phyloP scores from a whole-genome alignment of 2,797 vertebrate species.

The Characodon lateralis region DNA sequence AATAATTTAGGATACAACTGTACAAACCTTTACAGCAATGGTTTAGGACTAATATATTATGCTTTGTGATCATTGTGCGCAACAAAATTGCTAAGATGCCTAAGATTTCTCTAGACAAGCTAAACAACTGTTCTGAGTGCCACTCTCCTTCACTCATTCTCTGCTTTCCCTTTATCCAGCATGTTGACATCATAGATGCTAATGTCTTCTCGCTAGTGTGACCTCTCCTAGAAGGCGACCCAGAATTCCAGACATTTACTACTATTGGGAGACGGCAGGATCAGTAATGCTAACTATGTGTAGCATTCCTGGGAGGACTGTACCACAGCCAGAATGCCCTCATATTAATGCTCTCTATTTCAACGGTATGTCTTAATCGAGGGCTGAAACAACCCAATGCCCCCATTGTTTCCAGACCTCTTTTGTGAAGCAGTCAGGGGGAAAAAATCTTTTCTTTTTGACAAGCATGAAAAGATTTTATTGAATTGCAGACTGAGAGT shows the following conservation, averaged over 20 bases:
- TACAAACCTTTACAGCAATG: neutral
- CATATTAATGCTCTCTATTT: conserved; percentile 80
- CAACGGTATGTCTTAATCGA: conserved; percentile 80
- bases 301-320: conserved; percentile 78
- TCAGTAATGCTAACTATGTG: conserved; percentile 83
- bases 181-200: conserved; percentile 76
- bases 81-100: conserved; percentile 29
- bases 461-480: conserved; percentile 80
- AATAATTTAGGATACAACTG: no score
- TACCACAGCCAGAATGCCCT: conserved; percentile 66
- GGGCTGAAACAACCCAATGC: conserved; percentile 76
- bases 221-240: conserved; percentile 77
- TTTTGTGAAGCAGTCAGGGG: conserved; percentile 73
- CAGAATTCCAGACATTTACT: conserved; percentile 84
- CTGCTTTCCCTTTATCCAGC: conserved; percentile 53
- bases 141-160: conserved; percentile 48
- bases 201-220: conserved; percentile 64
- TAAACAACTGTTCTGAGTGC: conserved; percentile 53
- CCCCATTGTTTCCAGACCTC: conserved; percentile 76
- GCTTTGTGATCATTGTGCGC: conserved; percentile 21
- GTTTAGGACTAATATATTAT: conserved; percentile 10
- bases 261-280: conserved; percentile 65
- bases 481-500: conserved; percentile 81
- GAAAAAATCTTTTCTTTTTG: conserved; percentile 69
- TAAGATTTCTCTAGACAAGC: conserved; percentile 45